Base-by-base conservation (phyloP, 23 tunicate genomes). In the Diplosoma virens region DNA sequence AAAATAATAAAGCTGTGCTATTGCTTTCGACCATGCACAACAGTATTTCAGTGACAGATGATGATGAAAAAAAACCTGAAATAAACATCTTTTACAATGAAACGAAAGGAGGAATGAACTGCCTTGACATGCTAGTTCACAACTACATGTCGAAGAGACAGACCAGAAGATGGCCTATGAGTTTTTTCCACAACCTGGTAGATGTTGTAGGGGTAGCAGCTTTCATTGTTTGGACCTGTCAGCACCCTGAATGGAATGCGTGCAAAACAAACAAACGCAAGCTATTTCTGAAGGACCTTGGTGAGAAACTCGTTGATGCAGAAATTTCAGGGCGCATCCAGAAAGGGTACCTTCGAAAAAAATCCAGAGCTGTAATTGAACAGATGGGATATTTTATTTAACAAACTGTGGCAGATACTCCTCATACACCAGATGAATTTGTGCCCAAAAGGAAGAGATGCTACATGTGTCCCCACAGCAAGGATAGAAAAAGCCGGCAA, bases 121-220 rank as follows among this genome's bases (percentile, higher is more conserved):
- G 26, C 75, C 75, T 68, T 21, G 75, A 68, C 30, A 20, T 36
- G 75, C 29, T 34, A n/a, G 75, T 68, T 68, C 75, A 68, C 75
- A 36, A 37, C 27, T 68, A 68, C 55, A 68, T 34, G 75, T 37
- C 75, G 37, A 68, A 68, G 28, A 22, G 75, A 68, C 54, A 68
- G 75, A 68, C 55, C 26, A 14, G 71, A n/a, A n/a, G n/a, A 29
- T 64, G 71, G 71, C 71, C 71, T 29, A 25, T 64, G 71, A 29
- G 41, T 31, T 64, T 64, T 31, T 64, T 64, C 71, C 20, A 25
- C 41, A 64, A 68, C 28, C 53, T 68, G 54, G 27, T 68, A 26
- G 75, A 68, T 36, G 75, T 35, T 33, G 75, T 25, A n/a, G 75
- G 75, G 4, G 75, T 68, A 36, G 55, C 75, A 33, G 54, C 75